Conservation (phyloP, 37 sponge, comb jelly and placozoan genomes). For the Crambe crambe region DNA sequence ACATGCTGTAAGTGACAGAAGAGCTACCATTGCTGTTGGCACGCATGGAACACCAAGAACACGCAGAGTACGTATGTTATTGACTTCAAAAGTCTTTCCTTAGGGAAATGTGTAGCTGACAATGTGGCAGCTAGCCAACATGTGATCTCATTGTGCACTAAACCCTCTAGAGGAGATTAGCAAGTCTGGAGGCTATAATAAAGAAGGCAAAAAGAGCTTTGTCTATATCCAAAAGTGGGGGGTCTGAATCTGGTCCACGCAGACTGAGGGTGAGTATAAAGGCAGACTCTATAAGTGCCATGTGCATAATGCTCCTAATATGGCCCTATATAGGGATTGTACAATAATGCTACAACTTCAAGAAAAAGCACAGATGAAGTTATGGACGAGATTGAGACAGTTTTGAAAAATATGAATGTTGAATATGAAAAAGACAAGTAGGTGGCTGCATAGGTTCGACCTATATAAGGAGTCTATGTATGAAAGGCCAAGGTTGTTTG, state of each 20-base stretch:
- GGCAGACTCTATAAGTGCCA: too few relatives aligned
- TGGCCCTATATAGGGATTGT: slow-evolving; percentile 74
- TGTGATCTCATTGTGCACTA: too few relatives aligned
- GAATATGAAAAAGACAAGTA: slow-evolving; percentile 54
- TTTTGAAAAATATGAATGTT: slow-evolving; percentile 41
- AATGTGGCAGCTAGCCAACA: too few relatives aligned
- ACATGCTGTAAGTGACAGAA: slow-evolving; percentile 5
- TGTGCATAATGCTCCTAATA: too few relatives aligned
- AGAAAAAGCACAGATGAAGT: slow-evolving; percentile 71
- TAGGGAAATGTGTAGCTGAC: too few relatives aligned
- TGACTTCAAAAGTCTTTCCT: background rate
- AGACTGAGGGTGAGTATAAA: slow-evolving; percentile 35
- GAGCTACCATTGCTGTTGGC: background rate
- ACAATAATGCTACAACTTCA: slow-evolving; percentile 77
- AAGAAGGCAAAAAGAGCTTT: slow-evolving; percentile 41
- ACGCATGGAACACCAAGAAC: background rate
- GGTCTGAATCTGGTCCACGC: slow-evolving; percentile 17
- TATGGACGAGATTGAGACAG: slow-evolving; percentile 67
- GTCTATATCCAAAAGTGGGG: background rate
- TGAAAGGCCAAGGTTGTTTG: too few relatives aligned
- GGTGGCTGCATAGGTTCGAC: slow-evolving; percentile 12
- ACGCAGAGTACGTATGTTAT: background rate
- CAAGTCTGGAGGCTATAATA: slow-evolving; percentile 25
- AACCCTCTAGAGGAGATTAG: slow-evolving; percentile 14
- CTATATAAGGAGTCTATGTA: too few relatives aligned